Evolutionary conservation across 2,888 invertebrate species (phyloP), one percentile per base, ranked within the genome.

Genomic region (Clunio marinus): DNA sequence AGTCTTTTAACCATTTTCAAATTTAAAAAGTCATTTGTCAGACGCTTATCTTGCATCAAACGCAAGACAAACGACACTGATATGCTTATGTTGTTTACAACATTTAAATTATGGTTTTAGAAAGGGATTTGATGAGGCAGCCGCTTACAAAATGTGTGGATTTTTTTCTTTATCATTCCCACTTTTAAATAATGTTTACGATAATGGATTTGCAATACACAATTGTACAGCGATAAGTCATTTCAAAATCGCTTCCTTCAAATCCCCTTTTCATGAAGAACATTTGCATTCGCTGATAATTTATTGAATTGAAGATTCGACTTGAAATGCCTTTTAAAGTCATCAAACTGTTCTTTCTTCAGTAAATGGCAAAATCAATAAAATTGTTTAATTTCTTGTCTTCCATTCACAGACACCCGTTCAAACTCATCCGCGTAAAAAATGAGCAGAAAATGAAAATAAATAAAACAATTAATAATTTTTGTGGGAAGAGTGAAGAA

Each of bases 1-100:
- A 41, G 41, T 41, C 41, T 41, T 41, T 41, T 41, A 41, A 41
- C 41, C 41, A 41, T 41, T 41, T 41, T 41, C 41, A 63, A 63
- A 63, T 63, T 63, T 63, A 63, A 63, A 63, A 63, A 63, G 63
- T 63, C 63, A 63, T 63, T 63, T 63, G 46, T 63, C 46, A 63
- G 28, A 17, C 13, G 45, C 37, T 60, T 63, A 63, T 63, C 63
- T 25, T 20, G 10, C 15, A 63, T 46, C 63, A 24, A 27, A 63
- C 35, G 22, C 60, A 35, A 41, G 41, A 41, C 41, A 41, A 41
- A 15, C 22, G 20, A 20, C 27, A 24, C 28, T 60, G 60, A 60
- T 60, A 63, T 63, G 20, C 15, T 41, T 41, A 8, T 63, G 45
- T 63, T 63, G 28, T 46, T 37, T 28, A 28, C 60, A 51, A 24